Percentiles rank a stretch among this genome's conserved stretches.
These are phyloP conservation scores for Microtus richardsoni DNA, from an alignment of 2,113 vertebrate species.

Conservation along the genomic window DNA sequence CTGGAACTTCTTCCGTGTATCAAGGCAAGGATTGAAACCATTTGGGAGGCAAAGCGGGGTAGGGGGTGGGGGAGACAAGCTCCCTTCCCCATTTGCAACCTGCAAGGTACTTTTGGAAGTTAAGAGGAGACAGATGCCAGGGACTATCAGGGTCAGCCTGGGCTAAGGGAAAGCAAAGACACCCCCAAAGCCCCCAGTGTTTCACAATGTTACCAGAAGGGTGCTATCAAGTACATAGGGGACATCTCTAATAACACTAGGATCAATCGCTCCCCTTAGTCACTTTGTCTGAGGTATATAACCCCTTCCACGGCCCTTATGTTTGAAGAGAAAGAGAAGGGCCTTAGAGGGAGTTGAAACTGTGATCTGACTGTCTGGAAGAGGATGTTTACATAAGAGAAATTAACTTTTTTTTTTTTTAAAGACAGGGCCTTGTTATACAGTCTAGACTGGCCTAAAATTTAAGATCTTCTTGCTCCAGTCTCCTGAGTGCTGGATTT, in stretches of 20 bases:
- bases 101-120: not conserved
- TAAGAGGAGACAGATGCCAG: not conserved
- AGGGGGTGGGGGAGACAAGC: not conserved
- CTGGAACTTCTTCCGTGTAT: not conserved
- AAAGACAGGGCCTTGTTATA: not conserved
- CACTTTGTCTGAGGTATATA: too few species aligned
- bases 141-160: not conserved
- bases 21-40: not conserved
- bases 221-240: not conserved
- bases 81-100: not conserved
- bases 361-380: slow-evolving; percentile 5
- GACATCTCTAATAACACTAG: not conserved
- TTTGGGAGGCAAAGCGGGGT: not conserved
- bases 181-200: not conserved
- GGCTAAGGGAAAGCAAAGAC: not conserved
- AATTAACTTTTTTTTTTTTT: not conserved
- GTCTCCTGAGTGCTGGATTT: not conserved
- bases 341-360: not conserved
- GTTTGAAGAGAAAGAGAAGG: not conserved
- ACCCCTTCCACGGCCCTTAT: not conserved
- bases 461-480: not conserved
- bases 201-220: not conserved
- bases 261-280: not conserved
- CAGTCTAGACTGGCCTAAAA: not conserved
- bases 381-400: not conserved